Conservation (phyloP, 2,888 invertebrate genomes). For the Endomychus coccineus region DNA sequence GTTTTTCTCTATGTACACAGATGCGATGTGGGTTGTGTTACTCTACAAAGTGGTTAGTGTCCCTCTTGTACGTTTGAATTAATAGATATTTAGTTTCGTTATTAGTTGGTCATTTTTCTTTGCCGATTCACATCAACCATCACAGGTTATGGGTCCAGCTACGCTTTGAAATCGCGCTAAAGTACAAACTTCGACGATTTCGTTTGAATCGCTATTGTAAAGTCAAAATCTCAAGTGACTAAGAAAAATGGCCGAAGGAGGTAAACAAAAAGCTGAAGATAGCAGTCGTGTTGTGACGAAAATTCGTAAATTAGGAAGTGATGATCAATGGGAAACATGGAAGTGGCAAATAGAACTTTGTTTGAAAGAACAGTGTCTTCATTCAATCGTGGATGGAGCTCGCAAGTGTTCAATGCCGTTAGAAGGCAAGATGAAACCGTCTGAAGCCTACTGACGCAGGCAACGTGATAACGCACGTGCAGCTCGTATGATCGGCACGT, state of each 20-base stretch:
- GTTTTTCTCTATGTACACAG: too few relatives aligned
- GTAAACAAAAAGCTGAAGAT: constrained; percentile 4
- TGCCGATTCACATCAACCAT: too few relatives aligned
- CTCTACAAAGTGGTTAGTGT: too few relatives aligned
- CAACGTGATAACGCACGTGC: too few relatives aligned
- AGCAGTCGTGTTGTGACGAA: constrained; percentile 8
- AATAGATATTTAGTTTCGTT: too few relatives aligned
- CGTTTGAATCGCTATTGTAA: not conserved
- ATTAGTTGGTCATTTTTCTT: too few relatives aligned
- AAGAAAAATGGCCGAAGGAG: constrained; percentile 3
- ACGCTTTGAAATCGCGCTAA: not conserved
- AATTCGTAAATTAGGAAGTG: constrained; percentile 19
- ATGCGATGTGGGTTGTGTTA: too few relatives aligned
- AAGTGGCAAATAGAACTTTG: constrained; percentile 26
- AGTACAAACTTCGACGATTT: not conserved
- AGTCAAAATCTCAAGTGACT: not conserved
- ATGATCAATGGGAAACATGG: constrained; percentile 25
- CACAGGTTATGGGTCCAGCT: constrained; percentile 4
- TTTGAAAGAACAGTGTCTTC: constrained; percentile 23
- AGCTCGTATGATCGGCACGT: too few relatives aligned
- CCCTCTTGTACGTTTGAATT: too few relatives aligned
- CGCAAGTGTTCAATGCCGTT: constrained; percentile 20
- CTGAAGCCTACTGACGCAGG: too few relatives aligned
- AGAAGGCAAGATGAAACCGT: constrained; percentile 14
- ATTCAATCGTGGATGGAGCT: constrained; percentile 19